Evolutionary conservation across 1,140 invertebrate species (phyloP), one percentile per base, ranked within the genome.

Genomic region (Drosophila leontia): DNA sequence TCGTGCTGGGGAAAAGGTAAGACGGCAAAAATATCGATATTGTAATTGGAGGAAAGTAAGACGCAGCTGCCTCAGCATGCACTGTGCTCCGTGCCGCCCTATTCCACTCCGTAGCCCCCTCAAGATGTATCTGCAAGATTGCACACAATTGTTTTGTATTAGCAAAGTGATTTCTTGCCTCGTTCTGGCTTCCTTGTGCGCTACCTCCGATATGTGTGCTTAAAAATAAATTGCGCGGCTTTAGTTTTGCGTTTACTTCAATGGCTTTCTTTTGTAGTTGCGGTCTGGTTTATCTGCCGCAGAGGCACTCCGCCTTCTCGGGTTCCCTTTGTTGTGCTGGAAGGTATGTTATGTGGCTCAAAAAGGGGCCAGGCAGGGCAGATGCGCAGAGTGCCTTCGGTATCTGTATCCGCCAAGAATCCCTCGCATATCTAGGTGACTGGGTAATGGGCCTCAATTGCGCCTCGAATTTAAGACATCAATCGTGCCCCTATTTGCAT

Each of bases 71-170:
- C 78, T 65, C 68, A 37, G 55, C 32, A 51, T 42, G 39, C 58
- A 48, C 19, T 55, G 34, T 8, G 35, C 41, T 11, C 39, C 41
- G 23, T 11, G 4, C 50, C 23, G 48, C 34, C 23, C 60, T 15
- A 12, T 7, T 8, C 8, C 29, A 5, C 6, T 39, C n/a, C 44
- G 23, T 17, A 23, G 1, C 47, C 42, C 50, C 76, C 50, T 37
- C 78, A 37, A 88, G 71, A 80, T 71, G 69, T 90, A 91, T 90
- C 71, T 82, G 75, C 71, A 71, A 91, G 85, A 90, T 90, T 90
- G 86, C 82, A 82, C 78, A 90, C 86, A 90, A 90, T 90, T 85
- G 85, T 91, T 91, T 85, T 74, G 86, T 91, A 78, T 78, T 81
- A 77, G 80, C 63, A 65, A 48, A 71, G 78, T 78, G 80, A 76